phyloP scores from a whole-genome alignment of 2,113 vertebrate genomes.

The Neolamprologus cancellatus region DNA sequence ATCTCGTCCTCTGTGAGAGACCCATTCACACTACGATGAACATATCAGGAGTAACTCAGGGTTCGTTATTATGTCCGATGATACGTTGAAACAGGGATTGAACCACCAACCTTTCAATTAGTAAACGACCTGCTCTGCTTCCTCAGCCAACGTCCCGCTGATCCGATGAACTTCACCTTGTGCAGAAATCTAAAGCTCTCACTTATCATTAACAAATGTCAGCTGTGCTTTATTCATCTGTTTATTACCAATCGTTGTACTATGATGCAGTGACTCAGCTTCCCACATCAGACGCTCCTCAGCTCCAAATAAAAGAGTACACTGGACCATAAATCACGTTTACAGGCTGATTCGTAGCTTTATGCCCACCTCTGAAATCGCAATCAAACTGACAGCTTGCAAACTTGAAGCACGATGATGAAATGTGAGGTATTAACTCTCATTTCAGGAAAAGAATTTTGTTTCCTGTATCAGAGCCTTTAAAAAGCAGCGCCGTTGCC shows the following conservation, averaged over 20 bases:
- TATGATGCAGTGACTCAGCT: neutral
- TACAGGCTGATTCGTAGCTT: neutral
- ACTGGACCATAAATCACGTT: neutral
- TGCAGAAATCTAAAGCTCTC: neutral
- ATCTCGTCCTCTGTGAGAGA: neutral
- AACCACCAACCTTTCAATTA: neutral
- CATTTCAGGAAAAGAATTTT: neutral
- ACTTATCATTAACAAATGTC: neutral
- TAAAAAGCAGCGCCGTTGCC: neutral
- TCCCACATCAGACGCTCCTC: neutral
- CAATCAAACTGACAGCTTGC: neutral
- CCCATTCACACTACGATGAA: accelerated
- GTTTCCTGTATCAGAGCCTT: neutral
- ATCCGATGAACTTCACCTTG: neutral
- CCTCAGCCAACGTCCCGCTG: accelerated
- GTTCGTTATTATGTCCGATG: neutral
- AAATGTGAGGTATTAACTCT: neutral
- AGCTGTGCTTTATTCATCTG: neutral
- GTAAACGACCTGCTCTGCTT: neutral
- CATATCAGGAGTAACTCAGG: neutral
- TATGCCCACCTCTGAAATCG: neutral
- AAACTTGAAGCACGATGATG: neutral
- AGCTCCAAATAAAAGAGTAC: neutral
- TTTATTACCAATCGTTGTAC: neutral
- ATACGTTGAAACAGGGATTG: neutral